Conservation (phyloP, 2,888 invertebrate genomes). For the Polyommatus icarus region DNA sequence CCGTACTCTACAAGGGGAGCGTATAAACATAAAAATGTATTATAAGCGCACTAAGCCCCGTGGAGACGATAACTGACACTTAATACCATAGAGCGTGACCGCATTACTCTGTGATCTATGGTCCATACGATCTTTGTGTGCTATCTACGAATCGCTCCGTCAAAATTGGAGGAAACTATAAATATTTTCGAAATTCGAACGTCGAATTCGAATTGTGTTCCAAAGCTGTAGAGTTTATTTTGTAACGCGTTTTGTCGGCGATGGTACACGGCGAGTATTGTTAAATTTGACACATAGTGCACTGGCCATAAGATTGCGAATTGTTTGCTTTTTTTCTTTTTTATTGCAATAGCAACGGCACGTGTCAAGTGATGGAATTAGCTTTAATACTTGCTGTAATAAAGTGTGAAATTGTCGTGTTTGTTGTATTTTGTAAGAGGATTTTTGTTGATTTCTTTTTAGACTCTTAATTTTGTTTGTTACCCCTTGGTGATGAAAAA, state of each 20-base stretch:
- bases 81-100: slow-evolving; percentile 80
- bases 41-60: slow-evolving; percentile 68
- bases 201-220: neutral
- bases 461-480: no score
- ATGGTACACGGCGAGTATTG: neutral
- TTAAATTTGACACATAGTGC: slow-evolving; percentile 17
- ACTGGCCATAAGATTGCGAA: slow-evolving; percentile 50
- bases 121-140: slow-evolving; percentile 59
- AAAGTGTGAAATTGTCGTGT: slow-evolving; percentile 80
- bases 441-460: slow-evolving; percentile 14
- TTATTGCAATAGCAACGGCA: slow-evolving; percentile 77
- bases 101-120: slow-evolving; percentile 79
- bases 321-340: slow-evolving; percentile 52
- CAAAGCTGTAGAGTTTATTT: slow-evolving; percentile 13
- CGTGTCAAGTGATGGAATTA: slow-evolving; percentile 77
- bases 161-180: slow-evolving; percentile 63
- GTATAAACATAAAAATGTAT: slow-evolving; percentile 73
- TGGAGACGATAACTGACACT: slow-evolving; percentile 79
- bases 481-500: no score
- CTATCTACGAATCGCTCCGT: slow-evolving; percentile 67
- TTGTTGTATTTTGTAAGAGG: slow-evolving; percentile 64
- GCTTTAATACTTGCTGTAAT: slow-evolving; percentile 79
- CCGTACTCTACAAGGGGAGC: slow-evolving; percentile 75
- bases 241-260: neutral
- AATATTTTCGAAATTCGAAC: slow-evolving; percentile 47